A percentile compares a stretch with the other conserved stretches of the same genome.
phyloP scores from a whole-genome alignment of 1,140 invertebrate species.

The Trichonephila inaurata region DNA sequence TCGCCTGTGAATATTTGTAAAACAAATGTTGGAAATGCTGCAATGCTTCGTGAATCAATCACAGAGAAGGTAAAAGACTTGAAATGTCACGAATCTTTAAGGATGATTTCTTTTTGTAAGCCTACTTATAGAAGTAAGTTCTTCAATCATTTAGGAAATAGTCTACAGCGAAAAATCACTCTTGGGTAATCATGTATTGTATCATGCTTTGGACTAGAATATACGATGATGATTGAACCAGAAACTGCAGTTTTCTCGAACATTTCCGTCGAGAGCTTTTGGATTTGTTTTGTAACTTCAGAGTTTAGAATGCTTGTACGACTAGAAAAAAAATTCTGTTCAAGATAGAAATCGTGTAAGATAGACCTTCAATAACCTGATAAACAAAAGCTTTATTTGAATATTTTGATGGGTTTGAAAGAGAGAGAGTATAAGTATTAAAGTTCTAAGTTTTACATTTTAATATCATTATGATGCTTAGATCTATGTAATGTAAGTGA shows the following conservation, averaged over 20 bases:
- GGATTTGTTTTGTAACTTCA: conserved; percentile 11
- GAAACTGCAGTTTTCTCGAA: conserved; percentile 20
- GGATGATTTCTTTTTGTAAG: conserved; percentile 8
- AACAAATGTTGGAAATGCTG: neutral
- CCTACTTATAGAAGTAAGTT: neutral
- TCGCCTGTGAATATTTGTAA: neutral
- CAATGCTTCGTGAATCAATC: neutral
- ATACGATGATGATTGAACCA: conserved; percentile 22
- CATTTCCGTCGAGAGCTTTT: neutral
- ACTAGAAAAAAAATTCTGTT: neutral
- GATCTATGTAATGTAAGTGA: too few relatives aligned
- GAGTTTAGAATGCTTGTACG: neutral
- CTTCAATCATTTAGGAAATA: conserved; percentile 21
- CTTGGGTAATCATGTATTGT: neutral
- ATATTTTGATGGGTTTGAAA: too few relatives aligned
- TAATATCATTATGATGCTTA: too few relatives aligned
- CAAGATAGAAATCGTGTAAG: neutral
- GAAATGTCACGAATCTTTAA: conserved; percentile 13
- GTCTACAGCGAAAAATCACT: neutral
- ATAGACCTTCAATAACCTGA: neutral
- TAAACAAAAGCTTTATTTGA: neutral
- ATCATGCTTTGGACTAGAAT: neutral
- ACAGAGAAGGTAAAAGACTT: neutral
- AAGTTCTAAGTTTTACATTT: too few relatives aligned
- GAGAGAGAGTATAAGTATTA: too few relatives aligned